Evolutionary conservation across 2,888 invertebrate genomes (phyloP).

Genomic region (Tetranychus piercei): DNA sequence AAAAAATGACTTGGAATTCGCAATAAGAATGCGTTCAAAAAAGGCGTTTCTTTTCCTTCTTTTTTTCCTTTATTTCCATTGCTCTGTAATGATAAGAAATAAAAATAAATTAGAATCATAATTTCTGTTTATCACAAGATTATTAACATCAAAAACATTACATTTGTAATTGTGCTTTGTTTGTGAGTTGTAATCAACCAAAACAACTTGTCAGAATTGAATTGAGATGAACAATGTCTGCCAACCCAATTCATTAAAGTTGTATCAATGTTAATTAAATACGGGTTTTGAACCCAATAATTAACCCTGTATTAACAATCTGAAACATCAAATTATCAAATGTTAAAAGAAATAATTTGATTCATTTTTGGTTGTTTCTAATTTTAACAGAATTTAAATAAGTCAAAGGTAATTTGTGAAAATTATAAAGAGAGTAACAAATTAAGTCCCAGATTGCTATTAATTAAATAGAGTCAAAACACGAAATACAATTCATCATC

Average conservation of each 20-base stretch:
- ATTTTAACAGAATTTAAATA: no score
- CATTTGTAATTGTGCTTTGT: not conserved
- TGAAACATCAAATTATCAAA: not conserved
- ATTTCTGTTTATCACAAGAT: not conserved
- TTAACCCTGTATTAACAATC: not conserved
- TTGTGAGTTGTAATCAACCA: not conserved
- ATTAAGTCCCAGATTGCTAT: no score
- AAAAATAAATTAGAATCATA: not conserved
- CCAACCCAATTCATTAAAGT: not conserved
- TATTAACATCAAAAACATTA: not conserved
- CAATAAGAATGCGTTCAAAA: slow-evolving; percentile 40
- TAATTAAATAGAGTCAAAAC: no score
- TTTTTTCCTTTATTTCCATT: slow-evolving; percentile 58
- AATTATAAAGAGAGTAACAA: no score
- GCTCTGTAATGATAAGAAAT: not conserved
- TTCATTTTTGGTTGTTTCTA: not conserved
- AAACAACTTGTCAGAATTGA: no score
- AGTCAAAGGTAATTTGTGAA: no score
- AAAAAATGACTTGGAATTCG: not conserved
- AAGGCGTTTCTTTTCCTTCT: slow-evolving; percentile 64
- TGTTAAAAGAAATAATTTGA: not conserved
- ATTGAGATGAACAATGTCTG: no score
- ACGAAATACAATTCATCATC: no score
- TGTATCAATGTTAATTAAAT: not conserved
- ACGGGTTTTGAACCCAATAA: not conserved